These are phyloP conservation scores for Drosophila eugracilis DNA, from an alignment of 1,140 invertebrate genomes.

Conservation along the genomic window DNA sequence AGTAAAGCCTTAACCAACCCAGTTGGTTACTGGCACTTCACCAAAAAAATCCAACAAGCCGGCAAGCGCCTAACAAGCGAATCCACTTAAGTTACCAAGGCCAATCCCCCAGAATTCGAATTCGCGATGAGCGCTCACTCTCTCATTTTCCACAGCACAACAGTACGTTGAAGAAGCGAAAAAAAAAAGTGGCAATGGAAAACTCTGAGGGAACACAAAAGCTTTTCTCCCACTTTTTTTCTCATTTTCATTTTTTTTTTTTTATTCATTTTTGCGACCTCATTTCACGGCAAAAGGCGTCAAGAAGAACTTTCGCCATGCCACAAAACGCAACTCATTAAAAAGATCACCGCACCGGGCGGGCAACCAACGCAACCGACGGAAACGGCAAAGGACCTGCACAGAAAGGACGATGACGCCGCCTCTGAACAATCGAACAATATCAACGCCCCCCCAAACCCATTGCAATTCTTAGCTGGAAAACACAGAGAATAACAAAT, in stretches of 20 bases:
- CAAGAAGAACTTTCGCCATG: constrained; percentile 66
- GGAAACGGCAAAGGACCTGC: constrained; percentile 22
- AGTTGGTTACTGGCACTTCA: constrained; percentile 41
- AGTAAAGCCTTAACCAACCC: constrained; percentile 21
- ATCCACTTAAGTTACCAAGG: constrained; percentile 60
- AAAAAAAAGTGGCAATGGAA: constrained; percentile 29
- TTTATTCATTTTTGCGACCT: constrained; percentile 49
- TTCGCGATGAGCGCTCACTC: constrained; percentile 37
- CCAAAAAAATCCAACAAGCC: constrained; percentile 14
- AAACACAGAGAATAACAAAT: constrained; percentile 16
- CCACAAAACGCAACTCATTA: constrained; percentile 79
- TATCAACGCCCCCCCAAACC: constrained; percentile 75
- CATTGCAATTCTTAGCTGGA: constrained; percentile 40
- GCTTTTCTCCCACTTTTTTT: constrained; percentile 35
- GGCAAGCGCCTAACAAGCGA: constrained; percentile 42
- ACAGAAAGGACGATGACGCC: constrained; percentile 31
- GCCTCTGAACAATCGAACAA: constrained; percentile 74
- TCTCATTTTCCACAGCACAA: constrained; percentile 38
- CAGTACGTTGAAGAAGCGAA: constrained; percentile 6
- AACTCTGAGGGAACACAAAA: constrained; percentile 43
- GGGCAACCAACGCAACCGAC: constrained; percentile 33
- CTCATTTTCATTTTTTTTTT: constrained; percentile 19
- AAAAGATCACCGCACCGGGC: constrained; percentile 70
- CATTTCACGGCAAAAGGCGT: constrained; percentile 67
- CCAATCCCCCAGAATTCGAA: constrained; percentile 47